Percentiles rank a stretch among this genome's conserved stretches.
These are phyloP conservation scores for Oxygymnocypris stewartii DNA, from an alignment of 2,113 vertebrate genomes.

Conservation along the genomic window DNA sequence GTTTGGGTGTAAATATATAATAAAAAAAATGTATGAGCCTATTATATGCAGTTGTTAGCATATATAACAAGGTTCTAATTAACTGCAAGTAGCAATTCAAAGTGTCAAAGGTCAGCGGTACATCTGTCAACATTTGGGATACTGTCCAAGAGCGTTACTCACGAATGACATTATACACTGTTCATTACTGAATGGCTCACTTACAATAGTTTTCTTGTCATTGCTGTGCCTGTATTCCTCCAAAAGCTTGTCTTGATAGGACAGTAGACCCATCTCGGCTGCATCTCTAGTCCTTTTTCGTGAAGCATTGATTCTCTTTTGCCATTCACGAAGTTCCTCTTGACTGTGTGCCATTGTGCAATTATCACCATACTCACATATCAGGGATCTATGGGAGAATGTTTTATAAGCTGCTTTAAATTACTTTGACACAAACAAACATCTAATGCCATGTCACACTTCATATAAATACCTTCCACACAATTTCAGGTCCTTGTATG, in stretches of 20 bases:
- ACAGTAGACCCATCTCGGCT: slow-evolving; percentile 76
- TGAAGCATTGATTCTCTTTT: slow-evolving; percentile 63
- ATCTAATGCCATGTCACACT: background rate
- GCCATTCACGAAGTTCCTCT: slow-evolving; percentile 86
- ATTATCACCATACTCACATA: slow-evolving; percentile 79
- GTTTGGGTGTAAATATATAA: background rate
- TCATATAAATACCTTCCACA: slow-evolving; percentile 46
- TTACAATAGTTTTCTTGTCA: slow-evolving; percentile 79
- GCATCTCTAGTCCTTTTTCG: slow-evolving; percentile 68
- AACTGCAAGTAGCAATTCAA: background rate
- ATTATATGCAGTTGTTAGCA: background rate
- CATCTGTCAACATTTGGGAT: background rate
- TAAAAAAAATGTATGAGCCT: background rate
- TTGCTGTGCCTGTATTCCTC: slow-evolving; percentile 77
- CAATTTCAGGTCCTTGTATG: slow-evolving; percentile 33
- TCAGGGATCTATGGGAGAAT: slow-evolving; percentile 70
- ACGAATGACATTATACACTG: background rate
- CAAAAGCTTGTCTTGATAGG: slow-evolving; percentile 79
- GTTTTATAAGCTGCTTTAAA: background rate
- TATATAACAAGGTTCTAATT: background rate
- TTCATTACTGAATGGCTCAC: slow-evolving; percentile 26
- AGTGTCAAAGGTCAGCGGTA: background rate
- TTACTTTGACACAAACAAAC: background rate
- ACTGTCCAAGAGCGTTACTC: too few relatives aligned
- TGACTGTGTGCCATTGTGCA: slow-evolving; percentile 83